These are phyloP conservation scores for Neoscelio sp. DNA, from an alignment of 2,888 invertebrate genomes.

Conservation along the genomic window DNA sequence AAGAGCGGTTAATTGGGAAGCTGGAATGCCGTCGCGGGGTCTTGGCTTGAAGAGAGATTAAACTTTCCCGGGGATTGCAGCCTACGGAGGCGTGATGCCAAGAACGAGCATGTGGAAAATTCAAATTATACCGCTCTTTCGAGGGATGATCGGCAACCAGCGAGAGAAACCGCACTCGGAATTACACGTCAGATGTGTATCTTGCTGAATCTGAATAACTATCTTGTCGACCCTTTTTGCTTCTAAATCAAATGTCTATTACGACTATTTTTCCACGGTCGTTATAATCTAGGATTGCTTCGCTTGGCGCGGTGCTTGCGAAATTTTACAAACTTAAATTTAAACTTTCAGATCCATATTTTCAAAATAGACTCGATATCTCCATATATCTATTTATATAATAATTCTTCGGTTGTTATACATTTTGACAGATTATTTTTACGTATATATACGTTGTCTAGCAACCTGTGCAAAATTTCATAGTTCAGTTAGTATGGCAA, in stretches of 20 bases:
- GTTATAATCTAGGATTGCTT: too few relatives aligned
- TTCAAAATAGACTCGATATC: too few relatives aligned
- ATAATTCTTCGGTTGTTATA: too few relatives aligned
- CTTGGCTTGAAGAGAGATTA: constrained; percentile 75
- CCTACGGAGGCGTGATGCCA: constrained; percentile 72
- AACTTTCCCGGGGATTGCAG: constrained; percentile 69
- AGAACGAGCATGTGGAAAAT: constrained; percentile 65
- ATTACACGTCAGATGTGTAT: constrained; percentile 38
- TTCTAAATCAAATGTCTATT: constrained; percentile 20
- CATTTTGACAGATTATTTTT: too few relatives aligned
- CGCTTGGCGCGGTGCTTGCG: too few relatives aligned
- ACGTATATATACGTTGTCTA: too few relatives aligned
- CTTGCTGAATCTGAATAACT: constrained; percentile 18
- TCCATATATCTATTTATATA: too few relatives aligned
- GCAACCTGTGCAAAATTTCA: too few relatives aligned
- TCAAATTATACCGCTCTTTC: constrained; percentile 60
- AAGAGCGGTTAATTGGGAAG: constrained; percentile 40
- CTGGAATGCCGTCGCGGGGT: constrained; percentile 52
- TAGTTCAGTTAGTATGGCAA: too few relatives aligned
- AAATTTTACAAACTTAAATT: too few relatives aligned
- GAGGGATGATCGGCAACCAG: constrained; percentile 46
- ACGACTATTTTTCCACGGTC: too few relatives aligned
- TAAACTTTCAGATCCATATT: too few relatives aligned
- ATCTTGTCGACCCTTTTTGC: constrained; percentile 25
- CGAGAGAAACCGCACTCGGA: constrained; percentile 49